Conservation (phyloP, 2,888 invertebrate genomes). For the Dendrolimus pini region DNA sequence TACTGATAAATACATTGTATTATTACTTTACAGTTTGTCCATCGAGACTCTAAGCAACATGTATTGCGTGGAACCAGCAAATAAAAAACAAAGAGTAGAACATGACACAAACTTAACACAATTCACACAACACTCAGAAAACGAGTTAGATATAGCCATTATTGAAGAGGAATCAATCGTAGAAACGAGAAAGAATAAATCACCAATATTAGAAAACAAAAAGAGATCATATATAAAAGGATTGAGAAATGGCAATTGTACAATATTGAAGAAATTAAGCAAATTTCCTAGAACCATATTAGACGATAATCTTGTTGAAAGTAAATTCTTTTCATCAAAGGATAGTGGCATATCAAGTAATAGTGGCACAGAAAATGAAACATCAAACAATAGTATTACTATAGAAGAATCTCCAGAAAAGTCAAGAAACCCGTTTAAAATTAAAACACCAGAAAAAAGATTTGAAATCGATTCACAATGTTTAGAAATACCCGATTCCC, state of each 20-base stretch:
- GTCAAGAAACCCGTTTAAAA: slow-evolving; percentile 31
- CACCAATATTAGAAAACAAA: slow-evolving; percentile 65
- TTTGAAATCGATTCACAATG: slow-evolving; percentile 23
- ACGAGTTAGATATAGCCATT: slow-evolving; percentile 25
- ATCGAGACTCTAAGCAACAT: slow-evolving; percentile 60
- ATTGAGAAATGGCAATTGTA: slow-evolving; percentile 38
- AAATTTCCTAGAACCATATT: slow-evolving; percentile 67
- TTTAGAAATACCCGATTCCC: slow-evolving; percentile 23
- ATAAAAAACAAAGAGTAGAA: slow-evolving; percentile 45
- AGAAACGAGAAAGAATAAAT: slow-evolving; percentile 34
- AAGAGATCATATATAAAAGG: slow-evolving; percentile 51
- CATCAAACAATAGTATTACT: slow-evolving; percentile 7
- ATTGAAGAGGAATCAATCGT: slow-evolving; percentile 22
- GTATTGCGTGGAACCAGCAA: slow-evolving; percentile 54
- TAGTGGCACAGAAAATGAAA: slow-evolving; percentile 10
- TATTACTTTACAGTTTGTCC: slow-evolving; percentile 47
- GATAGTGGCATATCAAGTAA: slow-evolving; percentile 7
- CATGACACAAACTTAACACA: slow-evolving; percentile 18
- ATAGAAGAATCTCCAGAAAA: slow-evolving; percentile 38
- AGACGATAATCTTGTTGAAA: slow-evolving; percentile 69
- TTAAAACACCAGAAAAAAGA: slow-evolving; percentile 14
- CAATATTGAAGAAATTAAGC: slow-evolving; percentile 62
- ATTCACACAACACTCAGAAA: slow-evolving; percentile 24
- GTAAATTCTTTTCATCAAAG: slow-evolving; percentile 69
- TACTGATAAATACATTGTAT: too few relatives aligned